Evolutionary conservation across 2,113 vertebrate species (phyloP).

Genomic region (Scolopax mira): DNA sequence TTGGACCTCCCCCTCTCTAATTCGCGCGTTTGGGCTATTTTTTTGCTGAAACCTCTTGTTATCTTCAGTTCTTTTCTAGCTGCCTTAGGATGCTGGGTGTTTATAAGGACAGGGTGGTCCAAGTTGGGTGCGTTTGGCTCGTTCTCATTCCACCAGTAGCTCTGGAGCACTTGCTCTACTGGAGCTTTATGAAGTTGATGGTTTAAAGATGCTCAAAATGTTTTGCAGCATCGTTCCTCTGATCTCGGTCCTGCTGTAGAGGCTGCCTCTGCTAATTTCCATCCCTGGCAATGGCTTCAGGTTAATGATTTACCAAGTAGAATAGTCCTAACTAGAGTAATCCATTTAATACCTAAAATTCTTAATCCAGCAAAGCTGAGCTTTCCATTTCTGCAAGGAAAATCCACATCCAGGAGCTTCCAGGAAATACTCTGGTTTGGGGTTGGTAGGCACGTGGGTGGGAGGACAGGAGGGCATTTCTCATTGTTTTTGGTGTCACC

Average conservation of each 20-base stretch:
- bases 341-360: background rate
- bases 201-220: background rate
- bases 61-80: background rate
- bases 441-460: rapidly evolving
- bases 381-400: constrained; percentile 6
- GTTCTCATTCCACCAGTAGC: background rate
- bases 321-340: background rate
- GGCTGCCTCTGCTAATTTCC: background rate
- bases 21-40: background rate
- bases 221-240: background rate
- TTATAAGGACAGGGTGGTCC: background rate
- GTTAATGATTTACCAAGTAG: background rate
- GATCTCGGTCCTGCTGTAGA: background rate
- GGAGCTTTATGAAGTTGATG: background rate
- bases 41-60: background rate
- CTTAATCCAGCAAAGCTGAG: constrained; percentile 24
- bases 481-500: background rate
- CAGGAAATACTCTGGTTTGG: background rate
- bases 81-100: background rate
- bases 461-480: background rate
- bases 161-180: rapidly evolving
- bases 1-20: background rate
- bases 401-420: background rate
- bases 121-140: background rate
- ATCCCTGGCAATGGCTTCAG: background rate